phyloP scores from a whole-genome alignment of 2,113 vertebrate species.

The Glareola pratincola region DNA sequence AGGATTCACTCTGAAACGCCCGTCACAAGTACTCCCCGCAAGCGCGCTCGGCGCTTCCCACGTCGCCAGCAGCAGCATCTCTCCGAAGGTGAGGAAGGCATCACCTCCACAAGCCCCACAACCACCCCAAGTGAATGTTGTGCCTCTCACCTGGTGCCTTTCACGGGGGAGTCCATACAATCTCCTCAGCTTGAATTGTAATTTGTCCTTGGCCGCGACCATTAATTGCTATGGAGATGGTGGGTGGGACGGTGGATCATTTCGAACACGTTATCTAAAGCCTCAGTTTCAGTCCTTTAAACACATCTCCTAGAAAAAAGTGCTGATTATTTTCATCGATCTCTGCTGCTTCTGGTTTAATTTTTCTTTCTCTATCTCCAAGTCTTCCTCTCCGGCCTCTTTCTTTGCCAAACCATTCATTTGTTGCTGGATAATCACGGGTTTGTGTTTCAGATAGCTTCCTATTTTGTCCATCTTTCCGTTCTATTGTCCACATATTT shows the following conservation, averaged over 20 bases:
- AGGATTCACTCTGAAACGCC: accelerated
- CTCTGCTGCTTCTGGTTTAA: conserved; percentile 16
- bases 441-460: not conserved
- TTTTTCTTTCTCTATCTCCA: conserved; percentile 25
- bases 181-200: accelerated
- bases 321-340: conserved; percentile 42
- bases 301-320: conserved; percentile 16
- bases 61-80: not conserved
- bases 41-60: not conserved
- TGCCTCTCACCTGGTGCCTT: not conserved
- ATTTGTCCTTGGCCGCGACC: not conserved
- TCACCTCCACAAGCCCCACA: not conserved
- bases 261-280: not conserved
- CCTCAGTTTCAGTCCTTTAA: not conserved
- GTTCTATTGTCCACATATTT: not conserved
- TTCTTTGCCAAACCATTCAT: not conserved
- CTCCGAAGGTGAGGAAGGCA: not conserved
- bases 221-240: not conserved
- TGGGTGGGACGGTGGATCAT: not conserved
- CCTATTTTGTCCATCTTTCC: not conserved
- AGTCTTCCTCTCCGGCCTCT: not conserved
- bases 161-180: accelerated
- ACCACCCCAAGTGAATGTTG: not conserved
- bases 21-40: not conserved
- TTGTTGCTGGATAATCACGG: not conserved